Percentiles rank a stretch among this genome's conserved stretches.
phyloP scores from a whole-genome alignment of 2,888 invertebrate genomes.

The Catonia carolina region DNA sequence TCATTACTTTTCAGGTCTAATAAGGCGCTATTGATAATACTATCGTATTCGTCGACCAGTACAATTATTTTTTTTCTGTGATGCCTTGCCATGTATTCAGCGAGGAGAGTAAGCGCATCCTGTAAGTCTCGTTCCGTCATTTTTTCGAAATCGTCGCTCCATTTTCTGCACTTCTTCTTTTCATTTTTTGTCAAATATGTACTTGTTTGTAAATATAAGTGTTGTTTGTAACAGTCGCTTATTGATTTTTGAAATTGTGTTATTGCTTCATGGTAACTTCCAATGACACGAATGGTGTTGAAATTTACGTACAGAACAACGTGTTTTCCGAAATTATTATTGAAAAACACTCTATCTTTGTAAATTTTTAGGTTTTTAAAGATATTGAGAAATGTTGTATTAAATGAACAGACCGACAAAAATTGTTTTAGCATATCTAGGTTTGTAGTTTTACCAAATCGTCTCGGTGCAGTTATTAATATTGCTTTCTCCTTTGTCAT shows the following conservation, averaged over 20 bases:
- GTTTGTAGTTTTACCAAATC: constrained; percentile 8
- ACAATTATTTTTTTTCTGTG: constrained; percentile 8
- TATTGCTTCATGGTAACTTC: background rate
- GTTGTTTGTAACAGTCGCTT: background rate
- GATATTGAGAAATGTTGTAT: background rate
- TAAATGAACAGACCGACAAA: background rate
- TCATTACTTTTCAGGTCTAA: too few relatives aligned
- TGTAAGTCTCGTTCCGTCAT: too few relatives aligned
- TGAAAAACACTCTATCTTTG: background rate
- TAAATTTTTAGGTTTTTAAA: constrained; percentile 8
- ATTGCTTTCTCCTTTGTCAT: background rate
- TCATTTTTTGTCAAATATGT: background rate
- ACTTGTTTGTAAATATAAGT: background rate
- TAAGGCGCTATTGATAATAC: background rate
- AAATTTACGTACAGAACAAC: background rate
- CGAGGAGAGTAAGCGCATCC: too few relatives aligned
- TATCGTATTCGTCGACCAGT: constrained; percentile 16
- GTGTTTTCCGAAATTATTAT: constrained; percentile 5
- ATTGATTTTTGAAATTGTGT: background rate
- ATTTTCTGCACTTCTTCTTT: background rate
- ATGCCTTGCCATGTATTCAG: background rate
- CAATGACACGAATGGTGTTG: background rate
- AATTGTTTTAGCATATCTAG: constrained; percentile 7
- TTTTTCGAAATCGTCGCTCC: background rate
- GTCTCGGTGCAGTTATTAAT: background rate